Evolutionary conservation across 2,797 vertebrate genomes (phyloP).

Genomic region (Anabacerthia variegaticeps): DNA sequence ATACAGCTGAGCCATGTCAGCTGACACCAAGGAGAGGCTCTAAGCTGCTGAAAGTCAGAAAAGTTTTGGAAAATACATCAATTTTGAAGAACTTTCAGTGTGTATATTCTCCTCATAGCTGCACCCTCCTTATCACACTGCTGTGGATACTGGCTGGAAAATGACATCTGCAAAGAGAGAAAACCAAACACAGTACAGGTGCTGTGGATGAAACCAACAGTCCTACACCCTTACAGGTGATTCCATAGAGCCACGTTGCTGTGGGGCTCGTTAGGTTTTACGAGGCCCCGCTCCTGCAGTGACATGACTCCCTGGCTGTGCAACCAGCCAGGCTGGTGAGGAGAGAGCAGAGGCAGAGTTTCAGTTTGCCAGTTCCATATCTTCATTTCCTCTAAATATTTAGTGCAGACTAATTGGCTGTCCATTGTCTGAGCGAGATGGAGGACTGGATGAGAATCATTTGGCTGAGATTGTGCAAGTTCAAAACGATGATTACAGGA

Average conservation of each 20-base stretch:
- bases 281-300: neutral
- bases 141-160: neutral
- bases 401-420: neutral
- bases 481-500: neutral
- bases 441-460: neutral
- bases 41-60: neutral
- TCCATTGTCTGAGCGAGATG: neutral
- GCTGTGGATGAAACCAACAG: neutral
- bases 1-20: neutral
- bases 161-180: neutral
- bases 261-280: neutral
- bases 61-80: neutral
- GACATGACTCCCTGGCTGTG: neutral
- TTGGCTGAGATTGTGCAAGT: conserved; percentile 15
- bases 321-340: neutral
- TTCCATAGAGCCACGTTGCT: neutral
- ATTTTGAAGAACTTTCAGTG: neutral
- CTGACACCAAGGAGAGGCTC: neutral
- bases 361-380: neutral
- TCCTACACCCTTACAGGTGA: fast-evolving
- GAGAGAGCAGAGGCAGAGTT: neutral
- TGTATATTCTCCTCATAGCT: neutral
- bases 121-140: neutral
- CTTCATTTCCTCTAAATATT: conserved; percentile 25
- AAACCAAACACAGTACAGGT: neutral